phyloP scores from a whole-genome alignment of 2,113 vertebrate genomes.

The Daboia siamensis region DNA sequence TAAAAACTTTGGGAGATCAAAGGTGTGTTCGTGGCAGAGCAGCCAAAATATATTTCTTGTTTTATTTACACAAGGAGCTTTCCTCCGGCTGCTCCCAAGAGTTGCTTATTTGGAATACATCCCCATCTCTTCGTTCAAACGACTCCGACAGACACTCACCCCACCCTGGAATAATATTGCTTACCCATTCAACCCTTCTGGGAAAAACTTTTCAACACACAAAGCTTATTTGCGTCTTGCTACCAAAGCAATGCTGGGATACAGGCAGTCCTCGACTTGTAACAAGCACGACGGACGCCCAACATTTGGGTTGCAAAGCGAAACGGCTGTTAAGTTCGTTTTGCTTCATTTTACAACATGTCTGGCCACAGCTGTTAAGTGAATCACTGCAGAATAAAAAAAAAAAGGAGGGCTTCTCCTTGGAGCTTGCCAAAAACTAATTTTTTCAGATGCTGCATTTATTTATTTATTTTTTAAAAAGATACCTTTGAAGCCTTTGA shows the following conservation, averaged over 20 bases:
- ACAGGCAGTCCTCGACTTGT: neutral
- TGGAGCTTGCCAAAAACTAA: conserved; percentile 19
- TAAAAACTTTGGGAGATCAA: neutral
- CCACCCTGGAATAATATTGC: neutral
- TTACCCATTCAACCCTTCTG: neutral
- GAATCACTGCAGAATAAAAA: neutral
- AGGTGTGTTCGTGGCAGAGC: neutral
- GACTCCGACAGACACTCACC: too few species aligned
- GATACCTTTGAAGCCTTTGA: too few species aligned
- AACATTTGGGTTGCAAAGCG: neutral
- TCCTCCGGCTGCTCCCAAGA: neutral
- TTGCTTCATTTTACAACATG: neutral
- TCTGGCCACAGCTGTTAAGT: neutral
- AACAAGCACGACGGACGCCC: neutral
- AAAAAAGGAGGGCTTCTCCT: neutral
- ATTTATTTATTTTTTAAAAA: neutral
- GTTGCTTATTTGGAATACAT: neutral
- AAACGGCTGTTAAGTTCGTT: neutral
- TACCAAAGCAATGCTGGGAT: neutral
- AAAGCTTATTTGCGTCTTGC: neutral
- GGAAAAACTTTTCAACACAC: neutral
- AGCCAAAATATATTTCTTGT: neutral
- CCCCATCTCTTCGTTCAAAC: neutral
- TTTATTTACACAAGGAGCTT: fast-evolving
- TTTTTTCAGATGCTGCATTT: neutral